A percentile compares a stretch with the other conserved stretches of the same genome.
phyloP scores from a whole-genome alignment of 1,140 invertebrate genomes.

The Drosophila ananassae region DNA sequence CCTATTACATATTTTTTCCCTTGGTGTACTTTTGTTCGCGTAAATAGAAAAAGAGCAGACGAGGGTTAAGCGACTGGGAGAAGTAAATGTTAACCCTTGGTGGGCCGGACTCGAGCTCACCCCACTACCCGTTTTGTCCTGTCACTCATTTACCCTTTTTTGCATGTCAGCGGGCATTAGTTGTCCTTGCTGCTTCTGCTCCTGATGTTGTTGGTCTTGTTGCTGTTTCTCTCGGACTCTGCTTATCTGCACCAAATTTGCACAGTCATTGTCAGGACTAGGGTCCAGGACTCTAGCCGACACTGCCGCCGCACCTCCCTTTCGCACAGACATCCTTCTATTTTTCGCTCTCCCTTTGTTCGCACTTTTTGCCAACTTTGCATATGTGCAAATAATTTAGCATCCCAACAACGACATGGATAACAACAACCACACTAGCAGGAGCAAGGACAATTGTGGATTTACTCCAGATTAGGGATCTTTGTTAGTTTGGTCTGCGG shows the following conservation, averaged over 20 bases:
- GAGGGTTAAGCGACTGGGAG: slow-evolving; percentile 30
- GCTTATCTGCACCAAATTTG: slow-evolving; percentile 80
- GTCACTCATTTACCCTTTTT: slow-evolving; percentile 81
- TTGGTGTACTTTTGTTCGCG: slow-evolving; percentile 14
- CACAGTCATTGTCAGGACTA: slow-evolving; percentile 75
- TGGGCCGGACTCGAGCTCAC: slow-evolving; percentile 27
- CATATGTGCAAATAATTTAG: slow-evolving; percentile 81
- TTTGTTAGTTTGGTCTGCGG: slow-evolving; percentile 66
- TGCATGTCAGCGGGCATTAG: slow-evolving; percentile 81
- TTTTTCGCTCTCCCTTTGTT: slow-evolving; percentile 50
- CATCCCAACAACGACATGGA: slow-evolving; percentile 19
- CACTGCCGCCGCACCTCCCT: slow-evolving; percentile 22
- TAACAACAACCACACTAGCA: slow-evolving; percentile 19
- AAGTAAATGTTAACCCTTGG: slow-evolving; percentile 43
- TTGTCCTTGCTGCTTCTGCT: slow-evolving; percentile 50
- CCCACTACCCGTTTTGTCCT: slow-evolving; percentile 47
- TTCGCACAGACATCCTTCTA: slow-evolving; percentile 39
- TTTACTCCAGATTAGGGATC: slow-evolving; percentile 80
- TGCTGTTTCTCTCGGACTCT: slow-evolving; percentile 64
- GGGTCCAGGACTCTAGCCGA: slow-evolving; percentile 23
- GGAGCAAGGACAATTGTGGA: slow-evolving; percentile 60
- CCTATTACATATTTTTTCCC: neutral
- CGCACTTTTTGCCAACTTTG: slow-evolving; percentile 77
- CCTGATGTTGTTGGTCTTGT: slow-evolving; percentile 7
- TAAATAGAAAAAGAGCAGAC: slow-evolving; percentile 30